phyloP scores from a whole-genome alignment of 2,113 vertebrate species.

The Alosa alosa region DNA sequence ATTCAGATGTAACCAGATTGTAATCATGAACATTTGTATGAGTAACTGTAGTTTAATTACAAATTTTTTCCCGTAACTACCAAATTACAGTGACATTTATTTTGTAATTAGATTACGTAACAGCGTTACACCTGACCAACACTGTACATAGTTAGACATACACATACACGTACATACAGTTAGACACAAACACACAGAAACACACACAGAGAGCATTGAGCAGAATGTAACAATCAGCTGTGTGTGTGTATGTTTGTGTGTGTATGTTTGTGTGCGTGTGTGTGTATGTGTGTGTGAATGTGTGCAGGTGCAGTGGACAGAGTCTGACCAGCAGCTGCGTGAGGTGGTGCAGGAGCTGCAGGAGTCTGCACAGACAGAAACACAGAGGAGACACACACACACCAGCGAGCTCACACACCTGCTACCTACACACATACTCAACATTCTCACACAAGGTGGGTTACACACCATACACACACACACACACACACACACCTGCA shows the following conservation, averaged over 20 bases:
- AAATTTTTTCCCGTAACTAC: too few relatives aligned
- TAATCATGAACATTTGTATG: too few relatives aligned
- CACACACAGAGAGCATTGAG: background rate
- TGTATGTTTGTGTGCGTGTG: too few relatives aligned
- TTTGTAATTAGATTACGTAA: too few relatives aligned
- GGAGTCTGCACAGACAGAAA: background rate
- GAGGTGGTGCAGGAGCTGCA: constrained; percentile 6
- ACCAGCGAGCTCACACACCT: background rate
- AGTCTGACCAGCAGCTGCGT: background rate
- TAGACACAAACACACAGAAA: background rate
- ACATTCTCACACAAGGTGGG: background rate
- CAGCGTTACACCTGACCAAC: too few relatives aligned
- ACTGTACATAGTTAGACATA: background rate
- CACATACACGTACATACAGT: background rate
- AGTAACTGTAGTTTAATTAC: too few relatives aligned
- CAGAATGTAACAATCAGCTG: too few relatives aligned
- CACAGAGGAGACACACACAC: constrained; percentile 6
- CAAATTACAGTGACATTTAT: too few relatives aligned
- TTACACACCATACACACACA: background rate
- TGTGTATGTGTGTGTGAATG: background rate
- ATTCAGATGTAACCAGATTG: too few relatives aligned
- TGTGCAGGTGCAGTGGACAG: background rate
- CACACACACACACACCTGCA: background rate
- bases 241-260: background rate
- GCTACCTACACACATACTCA: background rate